A percentile compares a stretch with the other conserved stretches of the same genome.
phyloP scores from a whole-genome alignment of 2,888 invertebrate species.

The Dasypolia templi region DNA sequence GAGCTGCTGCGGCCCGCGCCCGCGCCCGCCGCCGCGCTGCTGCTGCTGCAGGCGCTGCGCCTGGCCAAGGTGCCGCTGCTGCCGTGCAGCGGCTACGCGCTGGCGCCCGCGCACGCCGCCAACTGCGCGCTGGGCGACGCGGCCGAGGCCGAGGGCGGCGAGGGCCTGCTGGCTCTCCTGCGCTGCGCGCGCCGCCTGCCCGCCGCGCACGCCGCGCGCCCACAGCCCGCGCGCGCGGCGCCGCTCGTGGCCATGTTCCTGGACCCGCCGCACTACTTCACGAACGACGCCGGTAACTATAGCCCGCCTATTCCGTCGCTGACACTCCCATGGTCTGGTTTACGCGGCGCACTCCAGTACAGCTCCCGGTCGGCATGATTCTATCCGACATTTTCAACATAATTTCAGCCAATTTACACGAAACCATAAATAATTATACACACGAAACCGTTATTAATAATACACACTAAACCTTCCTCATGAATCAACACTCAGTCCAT shows the following conservation, averaged over 20 bases:
- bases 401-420: no score
- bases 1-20: conserved; percentile 93
- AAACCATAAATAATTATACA: no score
- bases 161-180: conserved; percentile 66
- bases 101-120: conserved; percentile 48
- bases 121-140: conserved; percentile 59
- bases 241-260: conserved; percentile 68
- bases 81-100: conserved; percentile 63
- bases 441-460: no score
- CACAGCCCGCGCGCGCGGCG: conserved; percentile 65
- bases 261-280: conserved; percentile 82
- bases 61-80: conserved; percentile 77
- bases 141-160: conserved; percentile 64
- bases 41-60: conserved; percentile 90
- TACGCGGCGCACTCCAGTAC: no score
- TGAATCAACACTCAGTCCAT: no score
- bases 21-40: conserved; percentile 89
- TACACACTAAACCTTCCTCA: no score
- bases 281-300: conserved; percentile 68
- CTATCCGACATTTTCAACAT: no score
- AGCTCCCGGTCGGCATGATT: no score
- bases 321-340: no score
- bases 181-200: conserved; percentile 71
- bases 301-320: neutral
- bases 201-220: conserved; percentile 64